Evolutionary conservation across 2,113 vertebrate species (phyloP).

Genomic region (Balaeniceps rex): DNA sequence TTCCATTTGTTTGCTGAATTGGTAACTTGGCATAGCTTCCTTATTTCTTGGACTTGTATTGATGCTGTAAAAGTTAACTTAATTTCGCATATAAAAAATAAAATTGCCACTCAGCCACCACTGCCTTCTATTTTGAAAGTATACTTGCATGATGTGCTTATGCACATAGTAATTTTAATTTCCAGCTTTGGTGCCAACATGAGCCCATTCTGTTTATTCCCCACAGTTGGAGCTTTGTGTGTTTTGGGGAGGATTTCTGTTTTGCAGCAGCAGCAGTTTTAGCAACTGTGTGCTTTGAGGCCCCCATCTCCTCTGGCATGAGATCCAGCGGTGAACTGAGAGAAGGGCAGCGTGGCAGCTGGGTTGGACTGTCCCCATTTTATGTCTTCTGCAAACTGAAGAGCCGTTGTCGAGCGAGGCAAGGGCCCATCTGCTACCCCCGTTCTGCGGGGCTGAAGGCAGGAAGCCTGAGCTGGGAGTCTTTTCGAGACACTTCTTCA

Average conservation of each 20-base stretch:
- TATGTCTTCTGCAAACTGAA: neutral
- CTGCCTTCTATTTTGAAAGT: neutral
- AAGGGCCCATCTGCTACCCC: neutral
- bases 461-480: neutral
- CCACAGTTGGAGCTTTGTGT: neutral
- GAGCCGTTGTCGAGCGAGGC: neutral
- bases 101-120: neutral
- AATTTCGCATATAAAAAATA: neutral
- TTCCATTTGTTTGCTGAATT: neutral
- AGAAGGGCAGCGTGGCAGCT: neutral
- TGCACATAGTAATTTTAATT: neutral
- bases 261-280: slow-evolving; percentile 22
- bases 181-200: neutral
- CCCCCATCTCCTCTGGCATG: rapidly evolving
- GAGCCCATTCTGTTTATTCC: neutral
- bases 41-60: neutral
- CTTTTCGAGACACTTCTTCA: neutral
- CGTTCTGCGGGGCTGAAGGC: neutral
- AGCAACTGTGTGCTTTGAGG: neutral
- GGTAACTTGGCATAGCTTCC: neutral
- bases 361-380: neutral
- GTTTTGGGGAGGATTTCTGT: neutral
- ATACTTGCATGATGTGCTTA: neutral
- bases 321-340: neutral
- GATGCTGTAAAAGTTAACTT: neutral